These are phyloP conservation scores for Trissolcus japonicus DNA, from an alignment of 2,888 invertebrate genomes.

Conservation along the genomic window DNA sequence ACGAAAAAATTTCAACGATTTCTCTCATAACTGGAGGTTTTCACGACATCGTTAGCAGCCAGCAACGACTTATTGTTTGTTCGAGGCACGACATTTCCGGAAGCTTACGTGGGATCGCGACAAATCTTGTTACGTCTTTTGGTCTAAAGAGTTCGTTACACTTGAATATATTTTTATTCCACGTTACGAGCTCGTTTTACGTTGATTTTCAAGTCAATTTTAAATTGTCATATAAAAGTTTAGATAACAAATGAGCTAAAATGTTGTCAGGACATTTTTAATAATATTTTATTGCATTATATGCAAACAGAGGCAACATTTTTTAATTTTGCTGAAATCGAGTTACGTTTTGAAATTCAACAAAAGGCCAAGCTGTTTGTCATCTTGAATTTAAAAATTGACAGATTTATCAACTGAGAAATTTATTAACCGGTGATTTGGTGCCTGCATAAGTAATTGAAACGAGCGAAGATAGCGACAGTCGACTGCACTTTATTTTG, in stretches of 20 bases:
- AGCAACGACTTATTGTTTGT: constrained; percentile 41
- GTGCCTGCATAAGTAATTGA: no score
- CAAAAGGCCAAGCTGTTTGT: no score
- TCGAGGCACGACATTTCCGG: constrained; percentile 33
- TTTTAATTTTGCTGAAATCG: no score
- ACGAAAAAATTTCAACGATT: constrained; percentile 22
- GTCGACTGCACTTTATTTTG: constrained; percentile 24
- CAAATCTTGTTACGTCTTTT: constrained; percentile 52
- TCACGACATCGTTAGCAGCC: constrained; percentile 42
- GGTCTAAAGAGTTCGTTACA: constrained; percentile 52
- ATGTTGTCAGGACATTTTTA: no score
- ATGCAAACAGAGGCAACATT: no score
- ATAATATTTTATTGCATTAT: no score
- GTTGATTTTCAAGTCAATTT: background rate
- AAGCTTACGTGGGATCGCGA: constrained; percentile 51
- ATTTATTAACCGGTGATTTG: no score
- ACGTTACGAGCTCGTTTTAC: background rate
- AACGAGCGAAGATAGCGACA: constrained; percentile 7
- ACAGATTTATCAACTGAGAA: no score
- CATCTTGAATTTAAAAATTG: background rate
- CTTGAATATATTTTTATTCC: constrained; percentile 10
- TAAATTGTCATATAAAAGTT: no score
- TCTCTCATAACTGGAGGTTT: constrained; percentile 47
- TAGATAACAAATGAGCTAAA: no score
- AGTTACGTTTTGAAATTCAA: no score